A percentile compares a stretch with the other conserved stretches of the same genome.
Conservation (phyloP, 1,140 invertebrate species). For the Drosophila neocordata region DNA sequence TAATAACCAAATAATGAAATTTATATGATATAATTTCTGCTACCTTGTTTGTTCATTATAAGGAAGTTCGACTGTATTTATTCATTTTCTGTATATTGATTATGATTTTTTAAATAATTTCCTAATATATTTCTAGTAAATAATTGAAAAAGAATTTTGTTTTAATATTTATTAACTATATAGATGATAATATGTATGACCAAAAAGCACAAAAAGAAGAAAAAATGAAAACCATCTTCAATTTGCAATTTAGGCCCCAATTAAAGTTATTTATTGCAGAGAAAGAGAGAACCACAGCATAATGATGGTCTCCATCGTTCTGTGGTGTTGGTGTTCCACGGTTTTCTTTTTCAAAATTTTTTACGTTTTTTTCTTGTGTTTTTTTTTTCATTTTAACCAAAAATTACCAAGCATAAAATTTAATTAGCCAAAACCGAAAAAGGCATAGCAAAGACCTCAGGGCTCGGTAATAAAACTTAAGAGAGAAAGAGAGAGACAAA, state of each 20-base stretch:
- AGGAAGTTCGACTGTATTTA: no score
- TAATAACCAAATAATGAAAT: no score
- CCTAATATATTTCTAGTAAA: no score
- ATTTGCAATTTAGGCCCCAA: slow-evolving; percentile 4
- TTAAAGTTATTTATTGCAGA: slow-evolving; percentile 7
- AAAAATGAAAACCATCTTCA: not conserved
- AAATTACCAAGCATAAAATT: slow-evolving; percentile 81
- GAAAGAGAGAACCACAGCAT: not conserved
- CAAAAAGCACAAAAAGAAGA: no score
- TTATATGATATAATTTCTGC: no score
- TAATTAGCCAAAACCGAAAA: slow-evolving; percentile 80
- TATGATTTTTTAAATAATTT: no score
- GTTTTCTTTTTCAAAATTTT: slow-evolving; percentile 61
- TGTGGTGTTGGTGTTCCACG: slow-evolving; percentile 30
- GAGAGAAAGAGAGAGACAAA: slow-evolving; percentile 22
- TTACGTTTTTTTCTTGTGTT: slow-evolving; percentile 56
- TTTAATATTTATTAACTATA: no score
- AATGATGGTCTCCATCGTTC: slow-evolving; percentile 23
- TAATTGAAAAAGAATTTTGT: no score
- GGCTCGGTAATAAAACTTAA: slow-evolving; percentile 13
- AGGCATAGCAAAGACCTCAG: slow-evolving; percentile 43
- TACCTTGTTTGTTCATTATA: no score
- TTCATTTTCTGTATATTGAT: no score
- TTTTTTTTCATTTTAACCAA: slow-evolving; percentile 42
- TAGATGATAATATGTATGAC: no score